Evolutionary conservation across 2,888 invertebrate species (phyloP), one percentile per base, ranked within the genome.

Genomic region (Beris chalybata): DNA sequence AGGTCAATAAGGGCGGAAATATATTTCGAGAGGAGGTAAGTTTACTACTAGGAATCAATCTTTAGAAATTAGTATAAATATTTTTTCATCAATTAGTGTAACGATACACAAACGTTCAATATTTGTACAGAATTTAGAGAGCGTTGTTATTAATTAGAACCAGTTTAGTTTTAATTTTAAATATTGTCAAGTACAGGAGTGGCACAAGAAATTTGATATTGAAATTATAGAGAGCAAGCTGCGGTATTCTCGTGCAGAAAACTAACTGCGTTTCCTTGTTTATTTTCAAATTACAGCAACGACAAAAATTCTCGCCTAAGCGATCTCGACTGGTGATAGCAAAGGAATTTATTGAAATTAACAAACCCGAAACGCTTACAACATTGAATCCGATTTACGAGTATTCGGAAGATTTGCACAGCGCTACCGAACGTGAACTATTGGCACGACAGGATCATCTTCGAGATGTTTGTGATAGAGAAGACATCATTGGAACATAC

Each of bases 341-440:
- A 56, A 53, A 30, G 30, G 11, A 65, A 32, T 63, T 44, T 63
- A 4, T 13, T 65, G 47, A 50, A 61, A 50, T 52, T 50, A 61
- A 61, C 52, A 52, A 52, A n/a, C 58, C 30, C 29, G 30, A 57
- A 13, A 45, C 52, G 61, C 15, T 73, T 5, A 77, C 75, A 67
- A 80, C 81, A 2, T 66, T 80, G 4, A 81, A 81, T 74, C 80
- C 81, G 5, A 77, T 81, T 38, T 81, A 81, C 69, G 81, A 82
- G 69, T 82, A 81, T 72, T 81, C 81, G 5, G 82, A 82, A 70
- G 79, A 79, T 70, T 75, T 81, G 64, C 79, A 81, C 64, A 78
- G 74, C 45, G 75, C 77, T 67, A 82, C 82, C 1, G 82, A 83
- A 67, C 73, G 72, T 3, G 86, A 87, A 67, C 79, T 89, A 72